A percentile compares a stretch with the other conserved stretches of the same genome.
These are phyloP conservation scores for Gymnothorax javanicus DNA, from an alignment of 2,797 vertebrate genomes.

Conservation along the genomic window DNA sequence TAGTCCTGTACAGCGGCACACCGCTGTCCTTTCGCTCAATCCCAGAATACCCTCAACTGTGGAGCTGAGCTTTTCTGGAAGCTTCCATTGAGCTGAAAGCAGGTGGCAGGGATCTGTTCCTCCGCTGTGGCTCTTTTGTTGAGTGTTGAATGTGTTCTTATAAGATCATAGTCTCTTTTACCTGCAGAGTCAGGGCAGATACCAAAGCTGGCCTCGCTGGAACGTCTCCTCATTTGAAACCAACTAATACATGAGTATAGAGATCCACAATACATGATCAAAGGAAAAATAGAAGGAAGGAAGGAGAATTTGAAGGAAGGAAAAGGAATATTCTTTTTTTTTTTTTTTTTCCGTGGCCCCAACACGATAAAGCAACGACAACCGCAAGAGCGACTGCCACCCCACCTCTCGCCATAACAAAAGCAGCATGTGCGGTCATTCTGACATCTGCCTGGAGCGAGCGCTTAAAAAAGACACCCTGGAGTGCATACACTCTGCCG, in stretches of 20 bases:
- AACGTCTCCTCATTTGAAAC: neutral
- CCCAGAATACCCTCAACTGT: neutral
- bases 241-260: no score
- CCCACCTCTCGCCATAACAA: neutral
- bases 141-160: slow-evolving; percentile 46
- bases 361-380: neutral
- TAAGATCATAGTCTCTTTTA: slow-evolving; percentile 55
- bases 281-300: no score
- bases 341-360: neutral
- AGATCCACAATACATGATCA: no score
- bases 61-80: slow-evolving; percentile 45
- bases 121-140: slow-evolving; percentile 48
- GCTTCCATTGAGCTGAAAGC: slow-evolving; percentile 52
- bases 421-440: neutral
- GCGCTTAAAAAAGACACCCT: neutral
- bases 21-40: neutral
- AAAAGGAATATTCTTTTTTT: no score
- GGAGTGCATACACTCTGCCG: neutral
- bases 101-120: slow-evolving; percentile 53
- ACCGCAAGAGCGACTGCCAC: neutral
- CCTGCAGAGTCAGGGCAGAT: neutral
- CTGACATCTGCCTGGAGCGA: neutral
- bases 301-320: no score
- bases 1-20: neutral
- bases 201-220: neutral